Base-by-base conservation (phyloP, 1,140 invertebrate genomes). In the Metopolophium dirhodum region DNA sequence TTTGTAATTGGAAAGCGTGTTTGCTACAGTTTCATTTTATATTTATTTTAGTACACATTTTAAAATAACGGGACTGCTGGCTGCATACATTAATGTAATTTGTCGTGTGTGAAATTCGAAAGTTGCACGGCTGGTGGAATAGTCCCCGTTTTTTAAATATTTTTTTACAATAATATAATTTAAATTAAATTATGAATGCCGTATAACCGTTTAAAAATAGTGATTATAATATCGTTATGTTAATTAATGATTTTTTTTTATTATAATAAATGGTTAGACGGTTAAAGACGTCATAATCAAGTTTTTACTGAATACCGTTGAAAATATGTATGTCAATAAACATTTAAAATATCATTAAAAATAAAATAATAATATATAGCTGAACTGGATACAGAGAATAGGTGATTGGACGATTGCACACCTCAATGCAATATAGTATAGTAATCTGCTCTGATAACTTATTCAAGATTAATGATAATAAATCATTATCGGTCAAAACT, bases 171-270 rank as follows among this genome's bases (percentile, higher is more conserved):
- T 68, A 68, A n/a, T 68, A 68, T 68, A 68, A 68, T 68, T 68
- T n/a, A n/a, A 68, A 68, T 68, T 68, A n/a, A n/a, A 68, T 68
- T 68, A n/a, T 18, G 4, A 68, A 68, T n/a, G 30, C 3, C 41
- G 41, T 77, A 77, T 77, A 77, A n/a, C n/a, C 3, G 14, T 77
- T 77, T 68, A 20, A 14, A 77, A 77, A n/a, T 20, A n/a, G 61
- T 18, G 14, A 77, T 77, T 77, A 77, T 77, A 77, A n/a, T 77
- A 77, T 68, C 30, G 30, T 68, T 68, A n/a, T 68, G 30, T n/a
- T 68, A 68, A 68, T 68, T 68, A 77, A n/a, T 77, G 14, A 77
- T 77, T 77, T 77, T 77, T 77, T n/a, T 77, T 68, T 61, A 35
- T 77, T 77, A 14, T n/a, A 35, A 77, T 77, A n/a, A 77, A 77